Percentiles rank a stretch among this genome's conserved stretches.
phyloP scores from a whole-genome alignment of 2,113 vertebrate species.

The Ammodytes dubius region DNA sequence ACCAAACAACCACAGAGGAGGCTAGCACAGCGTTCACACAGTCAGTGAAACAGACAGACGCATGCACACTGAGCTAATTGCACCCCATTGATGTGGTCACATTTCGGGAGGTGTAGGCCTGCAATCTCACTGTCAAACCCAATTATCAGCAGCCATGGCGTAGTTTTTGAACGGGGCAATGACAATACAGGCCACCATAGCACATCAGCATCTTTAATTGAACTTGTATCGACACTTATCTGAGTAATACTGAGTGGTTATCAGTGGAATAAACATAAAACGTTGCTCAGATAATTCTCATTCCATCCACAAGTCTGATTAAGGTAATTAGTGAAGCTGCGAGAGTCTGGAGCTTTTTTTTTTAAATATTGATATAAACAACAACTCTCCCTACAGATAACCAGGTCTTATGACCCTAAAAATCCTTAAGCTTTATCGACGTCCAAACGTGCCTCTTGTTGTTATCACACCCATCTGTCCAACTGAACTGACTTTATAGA shows the following conservation, averaged over 20 bases:
- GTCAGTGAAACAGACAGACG: too few relatives aligned
- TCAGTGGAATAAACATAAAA: conserved; percentile 1
- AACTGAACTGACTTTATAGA: background rate
- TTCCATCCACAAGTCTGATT: conserved; percentile 10
- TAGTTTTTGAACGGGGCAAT: background rate
- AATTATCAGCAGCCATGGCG: background rate
- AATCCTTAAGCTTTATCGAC: conserved; percentile 8
- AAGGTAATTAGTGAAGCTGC: conserved; percentile 16
- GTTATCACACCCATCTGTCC: background rate
- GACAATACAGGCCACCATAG: background rate
- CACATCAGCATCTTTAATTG: conserved; percentile 11
- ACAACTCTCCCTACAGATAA: conserved; percentile 11
- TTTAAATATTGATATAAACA: background rate
- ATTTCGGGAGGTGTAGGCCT: conserved; percentile 22
- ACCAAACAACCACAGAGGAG: too few relatives aligned
- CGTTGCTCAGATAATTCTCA: background rate
- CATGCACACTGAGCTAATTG: conserved; percentile 1
- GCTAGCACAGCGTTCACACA: too few relatives aligned
- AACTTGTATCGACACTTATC: background rate
- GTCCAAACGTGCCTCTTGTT: background rate
- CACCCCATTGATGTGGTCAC: conserved; percentile 17
- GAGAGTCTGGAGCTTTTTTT: background rate
- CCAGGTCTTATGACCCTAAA: background rate
- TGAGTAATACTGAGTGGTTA: background rate
- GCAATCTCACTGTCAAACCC: conserved; percentile 9